Evolutionary conservation across 2,113 vertebrate species (phyloP), one percentile per base, ranked within the genome.

Genomic region (Todiramphus chloris): DNA sequence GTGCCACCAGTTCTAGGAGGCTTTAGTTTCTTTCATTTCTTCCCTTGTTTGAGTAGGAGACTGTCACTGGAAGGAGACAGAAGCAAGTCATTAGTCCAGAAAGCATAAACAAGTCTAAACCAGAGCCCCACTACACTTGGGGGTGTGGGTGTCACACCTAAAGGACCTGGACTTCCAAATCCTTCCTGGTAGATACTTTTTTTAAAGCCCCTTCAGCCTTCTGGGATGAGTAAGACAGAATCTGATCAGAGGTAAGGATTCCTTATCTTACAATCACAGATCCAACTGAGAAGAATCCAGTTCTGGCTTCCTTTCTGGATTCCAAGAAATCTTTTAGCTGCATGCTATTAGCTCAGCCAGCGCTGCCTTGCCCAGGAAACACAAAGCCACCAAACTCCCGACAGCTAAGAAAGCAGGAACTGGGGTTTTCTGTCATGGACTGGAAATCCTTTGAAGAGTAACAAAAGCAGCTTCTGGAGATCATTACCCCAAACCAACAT

Each of bases 1-100:
- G 93, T 7, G 0, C 68, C 2, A 7, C 66, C 64, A 41, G 62
- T 50, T 87, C 72, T 78, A 50, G 83, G n/a, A 83, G 74, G 64
- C 87, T 89, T 87, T 13, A 58, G 56, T 23, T 90, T 90, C 69
- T 44, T 87, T 98, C 97, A 98, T 39, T 98, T 98, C 97, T 98
- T 98, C 56, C 74, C 91, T 88, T 89, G 89, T 74, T 98, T 98
- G 56, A 74, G 88, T 53, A 98, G 43, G 51, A 98, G 98, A 89
- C 97, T 98, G 95, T 98, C 98, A 56, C 98, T 98, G 96, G 39
- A 82, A 96, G 48, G 66, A 94, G 15, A 89, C 39, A 89, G 15
- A 79, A 59, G 73, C 0, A 2, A 55, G 21, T 31, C 27, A 20
- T 87, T 33, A 89, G 43, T 10, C 20, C 25, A 79, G 50, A 56